phyloP scores from a whole-genome alignment of 1,140 invertebrate genomes.

The Drosophila nikananu region DNA sequence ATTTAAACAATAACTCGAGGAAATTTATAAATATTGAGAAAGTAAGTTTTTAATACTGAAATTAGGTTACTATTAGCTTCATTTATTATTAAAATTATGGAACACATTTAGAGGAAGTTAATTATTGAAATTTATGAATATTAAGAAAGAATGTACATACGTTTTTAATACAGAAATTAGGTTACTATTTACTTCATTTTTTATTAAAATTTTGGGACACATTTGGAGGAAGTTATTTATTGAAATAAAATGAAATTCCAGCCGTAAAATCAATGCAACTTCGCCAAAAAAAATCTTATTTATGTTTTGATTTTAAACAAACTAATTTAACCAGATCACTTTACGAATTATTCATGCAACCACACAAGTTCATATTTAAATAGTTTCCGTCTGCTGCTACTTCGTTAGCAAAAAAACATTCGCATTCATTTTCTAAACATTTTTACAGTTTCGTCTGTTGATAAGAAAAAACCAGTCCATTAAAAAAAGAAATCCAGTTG shows the following conservation, averaged over 20 bases:
- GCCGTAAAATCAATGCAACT: not conserved
- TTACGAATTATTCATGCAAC: slow-evolving; percentile 26
- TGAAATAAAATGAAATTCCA: not conserved
- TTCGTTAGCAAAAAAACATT: slow-evolving; percentile 29
- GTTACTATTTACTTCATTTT: too few relatives aligned
- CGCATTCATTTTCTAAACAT: slow-evolving; percentile 11
- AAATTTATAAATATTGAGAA: too few relatives aligned
- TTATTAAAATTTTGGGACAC: too few relatives aligned
- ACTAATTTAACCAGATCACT: slow-evolving; percentile 11
- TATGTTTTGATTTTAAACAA: not conserved
- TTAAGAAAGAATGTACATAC: not conserved
- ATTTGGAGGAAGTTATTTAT: not conserved
- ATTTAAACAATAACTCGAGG: not conserved
- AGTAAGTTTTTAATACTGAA: not conserved
- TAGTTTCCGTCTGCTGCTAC: slow-evolving; percentile 18
- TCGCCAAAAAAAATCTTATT: not conserved
- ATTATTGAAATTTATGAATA: not conserved
- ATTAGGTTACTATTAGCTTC: too few relatives aligned
- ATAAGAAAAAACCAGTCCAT: slow-evolving; percentile 35
- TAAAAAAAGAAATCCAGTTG: slow-evolving; percentile 49
- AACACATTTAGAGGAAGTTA: not conserved
- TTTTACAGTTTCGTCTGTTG: slow-evolving; percentile 25
- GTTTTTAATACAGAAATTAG: not conserved
- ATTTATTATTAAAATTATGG: not conserved
- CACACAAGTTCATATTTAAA: slow-evolving; percentile 25